Evolutionary conservation across 2,113 vertebrate species (phyloP), one percentile per base, ranked within the genome.

Genomic region (Benitochromis conjunctus): DNA sequence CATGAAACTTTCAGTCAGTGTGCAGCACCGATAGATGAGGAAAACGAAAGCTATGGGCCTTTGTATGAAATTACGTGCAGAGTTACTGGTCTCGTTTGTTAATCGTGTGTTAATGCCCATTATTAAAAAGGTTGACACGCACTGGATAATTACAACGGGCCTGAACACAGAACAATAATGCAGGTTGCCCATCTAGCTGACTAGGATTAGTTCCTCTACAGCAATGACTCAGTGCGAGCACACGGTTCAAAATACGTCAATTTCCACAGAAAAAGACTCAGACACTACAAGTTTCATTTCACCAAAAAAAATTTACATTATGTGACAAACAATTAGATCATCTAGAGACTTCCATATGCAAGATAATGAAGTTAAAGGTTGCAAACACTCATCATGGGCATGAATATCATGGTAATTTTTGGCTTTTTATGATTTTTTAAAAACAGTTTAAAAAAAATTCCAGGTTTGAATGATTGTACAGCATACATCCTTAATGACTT

Each of bases 201-300:
- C 46, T 48, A 8, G 69, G 9, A 13, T 76, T 16, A 53, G 51
- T 89, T 91, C 80, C 90, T 84, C 83, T 66, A 14, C 6, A 55
- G 41, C 11, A 9, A 29, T 56, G 41, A 81, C 7, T 69, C 79
- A 81, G 18, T 60, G 34, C 5, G 6, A 4, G 2, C 43, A 76
- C 3, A 29, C 4, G 38, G 18, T 4, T 48, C 34, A 46, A 46
- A 43, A 31, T 5, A 48, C 0, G 10, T 60, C 56, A 48, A 2
- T 60, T 80, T 80, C 55, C 18, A 14, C 7, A 14, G 79, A 80
- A 80, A 57, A 80, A 38, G 24, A 29, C 9, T 9, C 43, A 31
- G 26, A 53, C 26, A 53, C 71, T 12, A 29, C 16, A 0, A 60
- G 79, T 80, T 80, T 80, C 79, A 80, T 80, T 80, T 80, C 56